Conservation (phyloP, 2,888 invertebrate species). For the Proisotoma minuta region DNA sequence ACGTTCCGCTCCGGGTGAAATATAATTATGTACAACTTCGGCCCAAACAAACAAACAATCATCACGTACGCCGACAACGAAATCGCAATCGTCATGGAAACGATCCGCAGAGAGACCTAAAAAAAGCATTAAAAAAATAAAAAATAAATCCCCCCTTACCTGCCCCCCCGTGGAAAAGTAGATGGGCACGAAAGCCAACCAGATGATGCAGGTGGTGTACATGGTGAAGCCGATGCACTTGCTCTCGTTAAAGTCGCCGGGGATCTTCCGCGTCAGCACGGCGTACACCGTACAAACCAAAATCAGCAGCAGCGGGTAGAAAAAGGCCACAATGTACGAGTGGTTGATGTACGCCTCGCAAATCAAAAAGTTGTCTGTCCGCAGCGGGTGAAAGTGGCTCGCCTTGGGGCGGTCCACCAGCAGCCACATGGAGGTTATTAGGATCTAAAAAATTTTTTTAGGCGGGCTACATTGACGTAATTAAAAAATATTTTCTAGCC, state of each 20-base stretch:
- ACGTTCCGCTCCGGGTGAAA: constrained; percentile 85
- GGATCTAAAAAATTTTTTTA: constrained; percentile 65
- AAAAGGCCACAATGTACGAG: constrained; percentile 77
- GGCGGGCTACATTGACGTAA: too few relatives aligned
- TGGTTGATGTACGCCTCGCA: constrained; percentile 89
- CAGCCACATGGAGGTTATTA: constrained; percentile 89
- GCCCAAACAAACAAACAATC: constrained; percentile 85
- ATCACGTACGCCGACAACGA: constrained; percentile 91
- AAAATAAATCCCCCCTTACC: constrained; percentile 48
- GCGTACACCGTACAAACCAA: constrained; percentile 87
- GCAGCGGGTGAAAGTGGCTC: constrained; percentile 82
- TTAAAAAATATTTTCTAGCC: neutral
- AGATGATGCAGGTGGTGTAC: constrained; percentile 97
- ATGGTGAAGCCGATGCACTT: constrained; percentile 98
- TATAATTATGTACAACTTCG: constrained; percentile 84
- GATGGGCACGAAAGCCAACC: constrained; percentile 95
- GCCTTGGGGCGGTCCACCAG: constrained; percentile 82
- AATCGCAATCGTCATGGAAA: constrained; percentile 93
- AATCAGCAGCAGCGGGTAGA: constrained; percentile 52
- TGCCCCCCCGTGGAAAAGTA: constrained; percentile 88
- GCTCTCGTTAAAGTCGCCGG: constrained; percentile 97
- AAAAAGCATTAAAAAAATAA: constrained; percentile 48
- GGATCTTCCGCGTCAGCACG: constrained; percentile 89
- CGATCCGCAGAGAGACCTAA: constrained; percentile 84
- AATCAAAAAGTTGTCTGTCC: constrained; percentile 87